phyloP scores from a whole-genome alignment of 2,888 invertebrate species.

The Diarsia dahlii region DNA sequence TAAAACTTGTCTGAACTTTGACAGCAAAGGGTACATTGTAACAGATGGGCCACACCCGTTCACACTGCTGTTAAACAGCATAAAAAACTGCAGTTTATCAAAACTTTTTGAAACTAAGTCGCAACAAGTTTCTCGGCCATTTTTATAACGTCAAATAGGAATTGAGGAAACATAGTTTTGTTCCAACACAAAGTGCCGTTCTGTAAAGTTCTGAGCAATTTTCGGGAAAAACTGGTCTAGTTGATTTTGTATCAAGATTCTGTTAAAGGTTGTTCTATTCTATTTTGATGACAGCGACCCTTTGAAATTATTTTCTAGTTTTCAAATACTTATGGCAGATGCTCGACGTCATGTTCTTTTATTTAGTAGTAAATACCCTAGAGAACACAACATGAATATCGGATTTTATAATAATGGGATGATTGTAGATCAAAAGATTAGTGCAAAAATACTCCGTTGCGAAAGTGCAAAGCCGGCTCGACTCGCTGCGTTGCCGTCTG shows the following conservation, averaged over 20 bases:
- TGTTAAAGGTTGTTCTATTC: no score
- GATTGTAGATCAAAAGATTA: background rate
- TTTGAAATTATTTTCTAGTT: no score
- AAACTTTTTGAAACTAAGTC: slow-evolving; percentile 61
- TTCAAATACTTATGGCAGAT: no score
- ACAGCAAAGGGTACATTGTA: slow-evolving; percentile 52
- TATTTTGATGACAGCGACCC: no score
- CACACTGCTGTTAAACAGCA: slow-evolving; percentile 49
- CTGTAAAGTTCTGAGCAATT: background rate
- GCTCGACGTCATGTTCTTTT: background rate
- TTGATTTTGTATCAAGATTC: background rate
- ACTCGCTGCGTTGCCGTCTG: background rate
- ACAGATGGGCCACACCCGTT: slow-evolving; percentile 59
- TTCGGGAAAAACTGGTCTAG: background rate
- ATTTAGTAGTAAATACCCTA: background rate
- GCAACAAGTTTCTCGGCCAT: slow-evolving; percentile 59
- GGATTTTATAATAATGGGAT: background rate
- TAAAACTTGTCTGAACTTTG: slow-evolving; percentile 54
- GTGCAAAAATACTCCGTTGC: background rate
- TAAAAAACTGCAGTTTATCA: slow-evolving; percentile 71
- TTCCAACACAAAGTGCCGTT: slow-evolving; percentile 9
- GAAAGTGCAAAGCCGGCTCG: background rate
- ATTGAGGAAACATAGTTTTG: slow-evolving; percentile 48
- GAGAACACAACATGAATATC: background rate
- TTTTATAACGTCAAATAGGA: slow-evolving; percentile 51